Conservation (phyloP, 1,140 invertebrate genomes). For the Teleopsis dalmanni region DNA sequence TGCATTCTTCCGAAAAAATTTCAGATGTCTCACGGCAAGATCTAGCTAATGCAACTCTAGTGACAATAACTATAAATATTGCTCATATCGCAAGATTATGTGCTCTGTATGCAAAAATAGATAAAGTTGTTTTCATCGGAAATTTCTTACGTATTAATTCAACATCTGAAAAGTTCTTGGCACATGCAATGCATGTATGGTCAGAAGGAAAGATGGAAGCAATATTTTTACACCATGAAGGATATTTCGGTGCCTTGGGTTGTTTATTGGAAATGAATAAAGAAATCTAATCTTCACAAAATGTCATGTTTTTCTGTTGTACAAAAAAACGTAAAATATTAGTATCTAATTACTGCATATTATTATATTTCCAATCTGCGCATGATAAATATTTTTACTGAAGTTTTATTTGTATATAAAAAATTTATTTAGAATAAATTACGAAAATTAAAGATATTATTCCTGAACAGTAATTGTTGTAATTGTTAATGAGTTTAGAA, state of each 20-base stretch:
- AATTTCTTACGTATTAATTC: conserved; percentile 94
- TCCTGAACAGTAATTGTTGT: no score
- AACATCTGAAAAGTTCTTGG: conserved; percentile 88
- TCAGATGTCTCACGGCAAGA: not conserved
- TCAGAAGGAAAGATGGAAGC: not conserved
- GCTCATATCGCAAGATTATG: conserved; percentile 68
- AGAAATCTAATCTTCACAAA: no score
- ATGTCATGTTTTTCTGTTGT: no score
- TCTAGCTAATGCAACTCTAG: not conserved
- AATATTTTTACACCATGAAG: not conserved
- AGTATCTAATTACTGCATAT: no score
- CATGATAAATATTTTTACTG: no score
- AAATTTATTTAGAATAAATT: no score
- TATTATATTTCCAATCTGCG: no score
- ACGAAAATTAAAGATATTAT: no score
- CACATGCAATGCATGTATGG: conserved; percentile 70
- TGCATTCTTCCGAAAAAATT: not conserved
- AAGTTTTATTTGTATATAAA: no score
- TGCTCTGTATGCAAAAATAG: conserved; percentile 80
- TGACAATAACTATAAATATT: not conserved
- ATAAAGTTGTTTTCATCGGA: conserved; percentile 87
- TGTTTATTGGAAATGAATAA: no score
- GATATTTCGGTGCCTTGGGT: not conserved
- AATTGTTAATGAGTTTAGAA: no score
- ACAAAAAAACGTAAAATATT: no score